Evolutionary conservation across 2,797 vertebrate species (phyloP), one percentile per base, ranked within the genome.

Genomic region (Toxotes lorentzi): DNA sequence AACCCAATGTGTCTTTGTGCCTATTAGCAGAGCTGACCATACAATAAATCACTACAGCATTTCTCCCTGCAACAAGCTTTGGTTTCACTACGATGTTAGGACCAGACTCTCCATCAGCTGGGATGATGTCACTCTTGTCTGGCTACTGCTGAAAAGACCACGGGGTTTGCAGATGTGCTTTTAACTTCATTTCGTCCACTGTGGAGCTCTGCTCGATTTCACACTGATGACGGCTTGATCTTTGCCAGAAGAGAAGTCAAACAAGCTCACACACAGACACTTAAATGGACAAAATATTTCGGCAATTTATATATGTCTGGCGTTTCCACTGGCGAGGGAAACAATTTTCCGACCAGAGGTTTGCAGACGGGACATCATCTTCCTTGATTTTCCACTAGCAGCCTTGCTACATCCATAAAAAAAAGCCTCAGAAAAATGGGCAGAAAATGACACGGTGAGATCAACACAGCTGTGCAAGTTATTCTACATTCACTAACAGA

Each of bases 21-120:
- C 88, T 82, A 91, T 92, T 92, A 91, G 86, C 54, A 76, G 47
- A 72, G 79, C 90, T 90, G 90, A 90, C 82, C 88, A 48, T 79
- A 82, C 86, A 84, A 76, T 88, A 79, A 8, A 85, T 86, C 74
- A 48, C 68, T 43, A 71, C 23, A 73, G 65, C 66, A 59, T 79
- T 78, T 72, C 75, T 77, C 35, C 43, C 79, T 85, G 80, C 76
- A 84, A 50, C 71, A 56, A 82, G 83, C 85, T 90, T 82, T 41
- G 66, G 78, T 82, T 89, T 91, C 73, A 82, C 65, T 65, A 43
- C 19, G 10, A 23, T 27, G 70, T 65, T 50, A 45, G 54, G 60
- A 13, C 16, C 56, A 62, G 70, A 14, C 79, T 64, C 58, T 79
- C 82, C 72, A 67, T 75, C 82, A 73, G 68, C 57, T 69, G 56